Evolutionary conservation across 2,797 vertebrate genomes (phyloP).

Genomic region (Acrocephalus scirpaceus): DNA sequence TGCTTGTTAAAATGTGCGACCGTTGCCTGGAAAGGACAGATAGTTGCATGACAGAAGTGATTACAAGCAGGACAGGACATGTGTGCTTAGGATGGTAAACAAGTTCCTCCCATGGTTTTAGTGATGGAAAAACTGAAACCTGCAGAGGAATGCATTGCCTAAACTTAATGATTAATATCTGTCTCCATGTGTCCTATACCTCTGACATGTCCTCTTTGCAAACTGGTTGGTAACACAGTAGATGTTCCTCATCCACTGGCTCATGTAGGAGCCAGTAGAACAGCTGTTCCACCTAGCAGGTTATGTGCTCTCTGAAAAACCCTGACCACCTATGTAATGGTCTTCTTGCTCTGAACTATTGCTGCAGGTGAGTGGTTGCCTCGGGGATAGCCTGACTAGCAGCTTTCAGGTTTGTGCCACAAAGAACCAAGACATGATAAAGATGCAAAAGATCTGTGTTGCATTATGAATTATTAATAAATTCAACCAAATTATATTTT

Average conservation of each 20-base stretch:
- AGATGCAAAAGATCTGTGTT: background rate
- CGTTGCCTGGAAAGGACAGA: background rate
- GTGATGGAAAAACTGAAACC: background rate
- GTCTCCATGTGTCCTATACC: background rate
- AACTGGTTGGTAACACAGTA: background rate
- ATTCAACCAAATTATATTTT: background rate
- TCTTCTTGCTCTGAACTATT: background rate
- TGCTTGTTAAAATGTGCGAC: background rate
- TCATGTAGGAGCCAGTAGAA: background rate
- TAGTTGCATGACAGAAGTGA: background rate
- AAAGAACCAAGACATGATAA: background rate
- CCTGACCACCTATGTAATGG: too few species aligned
- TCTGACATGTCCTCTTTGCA: background rate
- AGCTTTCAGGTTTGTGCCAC: background rate
- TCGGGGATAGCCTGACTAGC: background rate
- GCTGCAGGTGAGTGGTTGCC: background rate
- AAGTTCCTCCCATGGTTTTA: background rate
- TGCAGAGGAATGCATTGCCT: background rate
- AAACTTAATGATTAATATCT: background rate
- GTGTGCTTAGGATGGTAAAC: background rate
- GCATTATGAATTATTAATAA: background rate
- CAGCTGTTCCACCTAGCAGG: background rate
- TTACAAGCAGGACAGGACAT: background rate
- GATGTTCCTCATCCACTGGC: background rate
- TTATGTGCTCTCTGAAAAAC: background rate